phyloP scores from a whole-genome alignment of 1,140 invertebrate genomes.

The Penaeus chinensis region DNA sequence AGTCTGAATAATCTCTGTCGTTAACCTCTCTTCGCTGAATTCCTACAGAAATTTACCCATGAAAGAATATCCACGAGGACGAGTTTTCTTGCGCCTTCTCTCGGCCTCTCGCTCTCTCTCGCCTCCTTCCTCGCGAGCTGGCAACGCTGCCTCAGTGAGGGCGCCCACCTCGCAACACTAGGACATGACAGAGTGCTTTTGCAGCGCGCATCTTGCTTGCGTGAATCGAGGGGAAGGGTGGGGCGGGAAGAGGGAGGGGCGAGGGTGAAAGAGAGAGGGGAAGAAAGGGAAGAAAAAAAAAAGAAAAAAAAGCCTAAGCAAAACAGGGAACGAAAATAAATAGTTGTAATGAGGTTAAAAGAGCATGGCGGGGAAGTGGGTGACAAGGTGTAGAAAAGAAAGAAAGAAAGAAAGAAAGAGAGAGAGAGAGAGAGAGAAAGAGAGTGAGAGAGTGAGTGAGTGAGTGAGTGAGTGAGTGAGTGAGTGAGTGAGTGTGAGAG shows the following conservation, averaged over 20 bases:
- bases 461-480: no score
- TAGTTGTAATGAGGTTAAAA: not conserved
- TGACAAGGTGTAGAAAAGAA: not conserved
- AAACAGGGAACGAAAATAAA: not conserved
- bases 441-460: constrained; percentile 6
- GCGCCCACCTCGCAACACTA: no score
- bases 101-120: not conserved
- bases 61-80: no score
- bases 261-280: constrained; percentile 3
- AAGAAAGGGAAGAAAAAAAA: not conserved
- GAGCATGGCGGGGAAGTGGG: not conserved
- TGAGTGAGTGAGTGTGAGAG: no score
- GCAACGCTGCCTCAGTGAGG: no score
- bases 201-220: not conserved
- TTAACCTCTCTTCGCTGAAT: no score
- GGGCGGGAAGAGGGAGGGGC: not conserved
- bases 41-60: no score
- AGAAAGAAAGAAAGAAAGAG: constrained; percentile 34
- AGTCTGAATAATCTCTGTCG: no score
- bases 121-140: not conserved
- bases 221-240: not conserved
- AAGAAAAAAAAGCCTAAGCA: no score
- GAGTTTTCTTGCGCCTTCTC: not conserved
- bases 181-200: no score
- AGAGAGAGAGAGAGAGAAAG: constrained; percentile 34